Evolutionary conservation across 2,113 vertebrate genomes (phyloP).

Genomic region (Speoplatyrhinus poulsoni): DNA sequence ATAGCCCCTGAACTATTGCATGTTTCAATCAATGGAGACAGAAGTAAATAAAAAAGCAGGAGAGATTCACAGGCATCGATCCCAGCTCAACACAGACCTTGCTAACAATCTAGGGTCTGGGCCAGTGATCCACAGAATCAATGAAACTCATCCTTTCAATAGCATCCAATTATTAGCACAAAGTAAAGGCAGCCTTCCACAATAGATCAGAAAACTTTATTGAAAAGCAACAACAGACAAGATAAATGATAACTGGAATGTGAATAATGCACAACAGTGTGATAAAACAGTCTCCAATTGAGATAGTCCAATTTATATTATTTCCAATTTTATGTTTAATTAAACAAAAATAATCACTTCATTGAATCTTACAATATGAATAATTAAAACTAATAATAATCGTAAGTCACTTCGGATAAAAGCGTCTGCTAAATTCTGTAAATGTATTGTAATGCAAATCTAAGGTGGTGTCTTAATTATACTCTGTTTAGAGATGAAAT

Average conservation of each 20-base stretch:
- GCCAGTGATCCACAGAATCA: constrained; percentile 90
- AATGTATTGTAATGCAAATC: too few species aligned
- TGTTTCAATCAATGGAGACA: constrained; percentile 87
- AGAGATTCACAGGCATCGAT: constrained; percentile 91
- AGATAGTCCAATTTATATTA: constrained; percentile 2
- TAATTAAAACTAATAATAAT: not conserved
- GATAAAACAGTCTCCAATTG: constrained; percentile 30
- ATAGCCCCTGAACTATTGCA: constrained; percentile 82
- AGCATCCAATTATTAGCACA: constrained; percentile 98
- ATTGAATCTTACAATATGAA: constrained; percentile 5
- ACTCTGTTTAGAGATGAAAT: not conserved
- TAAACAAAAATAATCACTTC: constrained; percentile 3
- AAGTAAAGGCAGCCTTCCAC: constrained; percentile 81
- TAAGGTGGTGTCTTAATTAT: not conserved
- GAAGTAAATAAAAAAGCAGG: constrained; percentile 84
- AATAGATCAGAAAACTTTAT: constrained; percentile 93
- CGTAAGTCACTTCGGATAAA: too few species aligned
- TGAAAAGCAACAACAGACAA: constrained; percentile 79
- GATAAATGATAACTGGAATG: constrained; percentile 82
- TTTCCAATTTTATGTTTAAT: not conserved
- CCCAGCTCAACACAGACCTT: constrained; percentile 83
- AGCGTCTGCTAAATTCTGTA: too few species aligned
- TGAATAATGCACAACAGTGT: constrained; percentile 63
- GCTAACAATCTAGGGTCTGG: constrained; percentile 87
- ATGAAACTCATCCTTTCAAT: constrained; percentile 99